Percentiles rank a stretch among this genome's conserved stretches.
These are phyloP conservation scores for Xerus rutilus DNA, from an alignment of 2,797 vertebrate species.

Conservation along the genomic window DNA sequence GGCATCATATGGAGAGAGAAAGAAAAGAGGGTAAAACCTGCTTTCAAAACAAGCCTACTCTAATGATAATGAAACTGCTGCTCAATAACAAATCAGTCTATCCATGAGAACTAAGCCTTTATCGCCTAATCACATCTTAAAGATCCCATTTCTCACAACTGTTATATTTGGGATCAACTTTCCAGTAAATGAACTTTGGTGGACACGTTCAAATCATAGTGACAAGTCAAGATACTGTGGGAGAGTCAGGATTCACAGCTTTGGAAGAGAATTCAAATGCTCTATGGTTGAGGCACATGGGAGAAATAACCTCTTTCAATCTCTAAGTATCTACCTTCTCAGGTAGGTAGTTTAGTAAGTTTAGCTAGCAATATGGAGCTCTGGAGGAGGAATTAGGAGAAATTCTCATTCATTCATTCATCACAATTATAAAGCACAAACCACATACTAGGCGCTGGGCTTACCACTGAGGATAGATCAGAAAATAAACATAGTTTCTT, in stretches of 20 bases:
- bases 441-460: neutral
- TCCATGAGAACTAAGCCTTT: neutral
- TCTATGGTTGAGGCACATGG: fast-evolving
- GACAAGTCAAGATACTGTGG: neutral
- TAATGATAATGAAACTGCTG: neutral
- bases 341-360: neutral
- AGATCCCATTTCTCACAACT: neutral
- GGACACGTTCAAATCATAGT: neutral
- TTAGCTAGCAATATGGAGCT: neutral
- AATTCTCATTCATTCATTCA: neutral
- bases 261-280: neutral
- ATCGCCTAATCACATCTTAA: no score
- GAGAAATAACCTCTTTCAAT: neutral
- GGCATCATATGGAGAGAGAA: neutral
- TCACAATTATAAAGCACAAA: neutral
- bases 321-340: neutral
- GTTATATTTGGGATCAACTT: neutral
- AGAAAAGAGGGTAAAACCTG: neutral
- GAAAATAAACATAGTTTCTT: neutral
- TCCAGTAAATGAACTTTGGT: neutral
- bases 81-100: neutral
- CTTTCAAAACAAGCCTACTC: neutral
- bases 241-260: neutral
- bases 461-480: neutral
- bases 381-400: neutral